These are phyloP conservation scores for Rhizomys pruinosus DNA, from an alignment of 2,113 vertebrate genomes.

Conservation along the genomic window DNA sequence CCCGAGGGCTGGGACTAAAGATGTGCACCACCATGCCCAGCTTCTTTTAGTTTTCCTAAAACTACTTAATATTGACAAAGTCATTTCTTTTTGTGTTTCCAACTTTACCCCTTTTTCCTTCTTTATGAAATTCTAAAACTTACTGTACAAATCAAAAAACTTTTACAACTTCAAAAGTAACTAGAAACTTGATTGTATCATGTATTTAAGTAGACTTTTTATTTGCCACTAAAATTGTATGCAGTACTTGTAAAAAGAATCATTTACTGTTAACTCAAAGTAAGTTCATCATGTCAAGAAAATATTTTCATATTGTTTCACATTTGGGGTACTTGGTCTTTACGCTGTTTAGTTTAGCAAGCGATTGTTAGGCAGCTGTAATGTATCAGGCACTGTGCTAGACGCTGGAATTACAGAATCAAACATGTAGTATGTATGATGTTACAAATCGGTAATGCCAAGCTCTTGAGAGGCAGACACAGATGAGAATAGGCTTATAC, in stretches of 20 bases:
- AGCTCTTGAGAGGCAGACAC: no score
- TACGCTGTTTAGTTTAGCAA: neutral
- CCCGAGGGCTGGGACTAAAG: no score
- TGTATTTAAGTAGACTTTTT: neutral
- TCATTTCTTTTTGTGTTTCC: constrained; percentile 19
- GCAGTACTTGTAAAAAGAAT: neutral
- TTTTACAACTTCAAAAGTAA: constrained; percentile 20
- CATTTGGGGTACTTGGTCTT: neutral
- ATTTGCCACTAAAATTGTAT: neutral
- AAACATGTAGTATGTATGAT: neutral
- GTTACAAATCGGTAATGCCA: no score
- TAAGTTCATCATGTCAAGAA: neutral
- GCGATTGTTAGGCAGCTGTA: neutral
- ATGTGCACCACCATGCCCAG: no score
- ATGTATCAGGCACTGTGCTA: neutral
- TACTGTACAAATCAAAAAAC: neutral
- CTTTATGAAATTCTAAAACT: constrained; percentile 31
- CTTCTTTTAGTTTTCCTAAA: constrained; percentile 23
- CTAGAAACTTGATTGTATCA: neutral
- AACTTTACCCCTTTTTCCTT: neutral
- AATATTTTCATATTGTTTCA: neutral
- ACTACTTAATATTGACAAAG: neutral
- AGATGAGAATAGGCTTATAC: neutral
- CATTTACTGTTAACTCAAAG: neutral
- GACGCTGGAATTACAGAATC: neutral